Base-by-base conservation (phyloP, 1,140 invertebrate genomes). In the silkworm (Bombyx mori) region DNA sequence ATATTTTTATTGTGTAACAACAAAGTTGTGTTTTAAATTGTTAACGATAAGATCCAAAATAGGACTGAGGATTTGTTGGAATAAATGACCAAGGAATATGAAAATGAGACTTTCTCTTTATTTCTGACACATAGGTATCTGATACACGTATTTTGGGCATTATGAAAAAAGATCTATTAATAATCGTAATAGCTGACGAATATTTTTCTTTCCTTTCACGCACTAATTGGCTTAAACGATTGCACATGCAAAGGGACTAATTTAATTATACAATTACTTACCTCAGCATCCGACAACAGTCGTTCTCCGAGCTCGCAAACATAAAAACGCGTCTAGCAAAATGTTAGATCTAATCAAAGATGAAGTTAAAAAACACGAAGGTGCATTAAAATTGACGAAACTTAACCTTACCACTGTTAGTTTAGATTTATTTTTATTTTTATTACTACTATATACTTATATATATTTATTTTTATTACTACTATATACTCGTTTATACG, bases 371-470 rank as follows among this genome's bases (percentile, higher is more conserved):
- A 75, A 73, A 55, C 70, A 73, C 44, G 63, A 66, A 43, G 78
- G 77, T 10, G 71, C 57, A 7, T 12, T 83, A 0, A 56, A 66
- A 42, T 57, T 81, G 8, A 66, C 72, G 8, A 80, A 81, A 62
- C 57, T 76, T 42, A 79, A 79, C 59, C 57, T 80, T 3, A 80
- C 73, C n/a, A 73, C 62, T 51, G 77, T 80, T 56, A 62, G 62
- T 66, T 42, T 55, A 9, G 53, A 42, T 35, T 5, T 52, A 7
- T 8, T 42, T 18, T 7, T 8, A 35, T 42, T 42, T 8, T 52
- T n/a, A 42, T 53, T 6, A 10, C 6, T 7, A 22, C 4, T 8
- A 42, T 42, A 8, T n/a, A 42, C 6, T n/a, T 53, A 53, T 43
- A n/a, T 53, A 43, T 6, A 6, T 48, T 50, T 50, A 22, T 22